Evolutionary conservation across 2,113 vertebrate species (phyloP).

Genomic region (Tachycineta bicolor): DNA sequence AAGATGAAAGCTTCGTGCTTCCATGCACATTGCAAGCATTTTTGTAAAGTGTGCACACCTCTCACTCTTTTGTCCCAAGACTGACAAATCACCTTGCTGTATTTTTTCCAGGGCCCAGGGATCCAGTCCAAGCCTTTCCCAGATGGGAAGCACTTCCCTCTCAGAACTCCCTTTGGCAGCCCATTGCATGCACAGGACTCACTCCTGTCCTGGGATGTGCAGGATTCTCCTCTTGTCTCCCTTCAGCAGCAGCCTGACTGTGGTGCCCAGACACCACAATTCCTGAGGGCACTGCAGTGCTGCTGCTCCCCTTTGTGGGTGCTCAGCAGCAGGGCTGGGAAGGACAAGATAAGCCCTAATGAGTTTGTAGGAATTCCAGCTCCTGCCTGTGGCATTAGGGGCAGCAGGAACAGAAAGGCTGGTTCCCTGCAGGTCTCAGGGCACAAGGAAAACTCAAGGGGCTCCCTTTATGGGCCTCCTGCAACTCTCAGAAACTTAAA

Average conservation of each 20-base stretch:
- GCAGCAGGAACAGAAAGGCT: not conserved
- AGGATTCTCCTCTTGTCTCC: not conserved
- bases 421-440: not conserved
- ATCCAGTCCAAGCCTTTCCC: not conserved
- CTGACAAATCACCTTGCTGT: not conserved
- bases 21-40: not conserved
- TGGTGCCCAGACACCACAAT: not conserved
- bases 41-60: not conserved
- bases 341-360: not conserved
- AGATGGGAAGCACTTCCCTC: not conserved
- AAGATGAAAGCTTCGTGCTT: not conserved
- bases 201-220: not conserved
- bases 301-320: not conserved
- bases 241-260: not conserved
- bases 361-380: not conserved
- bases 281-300: not conserved
- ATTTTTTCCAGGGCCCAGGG: not conserved
- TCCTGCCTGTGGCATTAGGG: fast-evolving
- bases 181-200: not conserved
- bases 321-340: not conserved
- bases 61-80: not conserved
- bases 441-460: not conserved
- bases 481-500: not conserved
- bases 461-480: not conserved
- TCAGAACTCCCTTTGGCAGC: not conserved